A percentile compares a stretch with the other conserved stretches of the same genome.
Evolutionary conservation across 2,797 vertebrate species (phyloP).

Genomic region (Geotrypetes seraphini): DNA sequence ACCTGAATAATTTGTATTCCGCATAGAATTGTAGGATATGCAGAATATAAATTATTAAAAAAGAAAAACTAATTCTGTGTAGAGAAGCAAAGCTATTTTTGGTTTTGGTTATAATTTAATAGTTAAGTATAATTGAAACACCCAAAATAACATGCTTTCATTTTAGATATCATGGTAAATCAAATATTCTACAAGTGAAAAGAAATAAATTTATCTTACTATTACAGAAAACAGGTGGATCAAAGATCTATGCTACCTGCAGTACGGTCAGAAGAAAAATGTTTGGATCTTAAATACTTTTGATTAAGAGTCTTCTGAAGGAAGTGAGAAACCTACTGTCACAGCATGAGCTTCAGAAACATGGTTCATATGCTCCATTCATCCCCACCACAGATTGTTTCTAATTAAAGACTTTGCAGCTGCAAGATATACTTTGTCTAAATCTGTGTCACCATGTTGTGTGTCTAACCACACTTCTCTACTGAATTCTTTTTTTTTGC

Average conservation of each 20-base stretch:
- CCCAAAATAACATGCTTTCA: neutral
- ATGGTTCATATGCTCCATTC: constrained; percentile 12
- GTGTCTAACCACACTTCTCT: too few species aligned
- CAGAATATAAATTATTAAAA: too few species aligned
- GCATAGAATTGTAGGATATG: too few species aligned
- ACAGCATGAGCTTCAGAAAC: constrained; percentile 24
- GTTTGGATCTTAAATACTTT: constrained; percentile 22
- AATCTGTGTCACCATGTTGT: too few species aligned
- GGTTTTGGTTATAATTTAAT: too few species aligned
- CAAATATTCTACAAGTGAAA: fast-evolving
- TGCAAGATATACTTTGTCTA: constrained; percentile 2
- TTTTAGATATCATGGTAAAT: constrained; percentile 3
- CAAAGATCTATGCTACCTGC: constrained; percentile 22
- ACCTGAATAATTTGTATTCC: too few species aligned
- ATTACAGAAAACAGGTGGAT: constrained; percentile 24
- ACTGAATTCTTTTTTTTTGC: too few species aligned
- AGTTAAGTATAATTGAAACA: constrained; percentile 3
- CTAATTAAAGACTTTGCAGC: constrained; percentile 22
- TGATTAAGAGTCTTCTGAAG: constrained; percentile 27
- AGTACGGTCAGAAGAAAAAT: constrained; percentile 24
- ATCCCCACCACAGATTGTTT: constrained; percentile 19
- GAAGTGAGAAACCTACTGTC: constrained; percentile 34
- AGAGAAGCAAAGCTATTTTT: too few species aligned
- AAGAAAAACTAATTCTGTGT: too few species aligned
- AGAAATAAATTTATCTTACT: constrained; percentile 16